A percentile compares a stretch with the other conserved stretches of the same genome.
Conservation (phyloP, 2,113 vertebrate species). For the Dasyornis broadbenti region DNA sequence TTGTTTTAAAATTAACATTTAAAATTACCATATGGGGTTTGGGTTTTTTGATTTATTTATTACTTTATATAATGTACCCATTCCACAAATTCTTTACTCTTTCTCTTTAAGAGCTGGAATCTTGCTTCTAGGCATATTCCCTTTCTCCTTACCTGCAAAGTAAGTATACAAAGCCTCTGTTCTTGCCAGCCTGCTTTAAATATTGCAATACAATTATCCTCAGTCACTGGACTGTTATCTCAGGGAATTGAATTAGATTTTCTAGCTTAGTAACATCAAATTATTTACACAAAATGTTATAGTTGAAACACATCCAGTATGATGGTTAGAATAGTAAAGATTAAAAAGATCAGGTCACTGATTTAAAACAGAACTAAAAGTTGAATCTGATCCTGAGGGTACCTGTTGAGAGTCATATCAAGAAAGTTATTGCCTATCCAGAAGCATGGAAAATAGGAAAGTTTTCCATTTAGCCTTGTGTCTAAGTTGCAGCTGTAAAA, state of each 20-base stretch:
- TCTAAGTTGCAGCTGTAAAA: not conserved
- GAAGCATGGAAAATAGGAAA: not conserved
- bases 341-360: not conserved
- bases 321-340: not conserved
- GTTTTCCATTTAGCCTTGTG: not conserved
- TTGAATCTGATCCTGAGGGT: not conserved
- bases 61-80: not conserved
- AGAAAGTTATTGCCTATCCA: not conserved
- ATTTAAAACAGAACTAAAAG: slow-evolving; percentile 15
- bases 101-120: not conserved
- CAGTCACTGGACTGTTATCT: not conserved
- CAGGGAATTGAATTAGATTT: slow-evolving; percentile 7
- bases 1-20: not conserved
- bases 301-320: not conserved
- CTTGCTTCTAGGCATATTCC: not conserved
- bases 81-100: not conserved
- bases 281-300: slow-evolving; percentile 4
- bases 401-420: not conserved
- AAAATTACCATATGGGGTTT: not conserved
- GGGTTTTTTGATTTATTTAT: not conserved
- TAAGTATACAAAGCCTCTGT: not conserved
- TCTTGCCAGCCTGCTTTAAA: not conserved
- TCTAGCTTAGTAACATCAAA: not conserved
- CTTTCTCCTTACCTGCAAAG: slow-evolving; percentile 5
- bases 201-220: not conserved